Base-by-base conservation (phyloP, 2,888 invertebrate species). In the Rhodophaea formosa region DNA sequence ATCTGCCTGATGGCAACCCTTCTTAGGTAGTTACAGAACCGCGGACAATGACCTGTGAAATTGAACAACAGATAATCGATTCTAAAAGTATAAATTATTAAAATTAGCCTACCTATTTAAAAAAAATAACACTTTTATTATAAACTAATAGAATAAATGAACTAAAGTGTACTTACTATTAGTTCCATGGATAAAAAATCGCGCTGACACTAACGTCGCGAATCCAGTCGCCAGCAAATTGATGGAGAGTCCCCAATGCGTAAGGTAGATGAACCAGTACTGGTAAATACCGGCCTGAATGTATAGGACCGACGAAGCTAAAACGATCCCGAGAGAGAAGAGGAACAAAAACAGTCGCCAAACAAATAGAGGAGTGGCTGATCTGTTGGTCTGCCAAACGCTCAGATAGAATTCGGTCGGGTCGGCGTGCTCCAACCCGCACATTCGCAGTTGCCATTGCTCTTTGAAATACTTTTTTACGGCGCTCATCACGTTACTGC, bases 221-320 rank as follows among this genome's bases (percentile, higher is more conserved):
- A 88, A 87, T 59, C 78, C 87, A 8, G 87, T 86, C 0, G 84
- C 70, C 1, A 86, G 58, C 6, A 82, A 62, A 62, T 83, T 84
- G 35, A 80, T 64, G 1, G 74, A 70, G 49, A 92, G 78, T 7
- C 92, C 92, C 92, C 92, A 92, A 70, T 93, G 92, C n/a, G 93
- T 93, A 45, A 93, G 77, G 69, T 92, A 93, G 67, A 92, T 92
- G 62, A 87, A 87, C 92, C 92, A 93, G 62, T 67, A 87, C 1
- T 68, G 68, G 15, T 75, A 62, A 57, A 70, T 67, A 7, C 79
- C 77, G 54, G 70, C 70, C 47, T 72, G 15, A 14, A 79, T 75
- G 65, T 89, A 88, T 56, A 77, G 73, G 58, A 75, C 75, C 14
- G 77, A 63, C 35, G 90, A 91, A 46, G 80, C 66, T 42, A 88